These are phyloP conservation scores for Drosophila tsacasi DNA, from an alignment of 1,140 invertebrate genomes.

Conservation along the genomic window DNA sequence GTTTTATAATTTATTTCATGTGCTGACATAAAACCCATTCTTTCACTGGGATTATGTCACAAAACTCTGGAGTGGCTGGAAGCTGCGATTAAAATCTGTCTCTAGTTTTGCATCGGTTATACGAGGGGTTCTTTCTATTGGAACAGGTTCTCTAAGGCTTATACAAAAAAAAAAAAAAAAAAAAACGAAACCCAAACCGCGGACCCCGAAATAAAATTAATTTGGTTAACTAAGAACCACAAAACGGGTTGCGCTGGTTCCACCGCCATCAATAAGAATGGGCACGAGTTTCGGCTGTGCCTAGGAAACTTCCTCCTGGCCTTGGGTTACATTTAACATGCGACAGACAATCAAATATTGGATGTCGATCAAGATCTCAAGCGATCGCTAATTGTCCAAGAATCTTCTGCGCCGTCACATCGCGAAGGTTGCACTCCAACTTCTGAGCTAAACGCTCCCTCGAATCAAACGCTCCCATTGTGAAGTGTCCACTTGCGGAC, in stretches of 20 bases:
- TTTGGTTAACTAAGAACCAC: slow-evolving; percentile 48
- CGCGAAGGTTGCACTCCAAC: slow-evolving; percentile 25
- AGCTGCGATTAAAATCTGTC: slow-evolving; percentile 12
- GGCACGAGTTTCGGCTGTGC: slow-evolving; percentile 8
- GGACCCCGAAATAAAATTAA: slow-evolving; percentile 43
- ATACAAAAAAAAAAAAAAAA: slow-evolving; percentile 5
- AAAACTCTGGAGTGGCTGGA: slow-evolving; percentile 46
- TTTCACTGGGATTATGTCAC: slow-evolving; percentile 49
- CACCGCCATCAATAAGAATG: slow-evolving; percentile 21
- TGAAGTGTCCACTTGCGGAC: slow-evolving; percentile 56
- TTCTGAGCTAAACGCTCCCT: slow-evolving; percentile 50
- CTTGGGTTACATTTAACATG: slow-evolving; percentile 56
- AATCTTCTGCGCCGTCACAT: slow-evolving; percentile 29
- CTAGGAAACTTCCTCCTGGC: slow-evolving; percentile 42
- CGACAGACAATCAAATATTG: slow-evolving; percentile 28
- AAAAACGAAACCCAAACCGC: slow-evolving; percentile 20
- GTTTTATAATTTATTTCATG: slow-evolving; percentile 53
- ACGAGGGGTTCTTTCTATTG: neutral
- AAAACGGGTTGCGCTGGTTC: slow-evolving; percentile 57
- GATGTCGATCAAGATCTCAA: slow-evolving; percentile 18
- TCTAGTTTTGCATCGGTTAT: slow-evolving; percentile 18
- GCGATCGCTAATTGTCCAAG: slow-evolving; percentile 32
- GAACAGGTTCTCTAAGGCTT: slow-evolving; percentile 55
- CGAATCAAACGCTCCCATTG: slow-evolving; percentile 68
- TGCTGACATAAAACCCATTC: slow-evolving; percentile 7